Evolutionary conservation across 2,888 invertebrate species (phyloP), one percentile per base, ranked within the genome.

Genomic region (Sinelater perroti): DNA sequence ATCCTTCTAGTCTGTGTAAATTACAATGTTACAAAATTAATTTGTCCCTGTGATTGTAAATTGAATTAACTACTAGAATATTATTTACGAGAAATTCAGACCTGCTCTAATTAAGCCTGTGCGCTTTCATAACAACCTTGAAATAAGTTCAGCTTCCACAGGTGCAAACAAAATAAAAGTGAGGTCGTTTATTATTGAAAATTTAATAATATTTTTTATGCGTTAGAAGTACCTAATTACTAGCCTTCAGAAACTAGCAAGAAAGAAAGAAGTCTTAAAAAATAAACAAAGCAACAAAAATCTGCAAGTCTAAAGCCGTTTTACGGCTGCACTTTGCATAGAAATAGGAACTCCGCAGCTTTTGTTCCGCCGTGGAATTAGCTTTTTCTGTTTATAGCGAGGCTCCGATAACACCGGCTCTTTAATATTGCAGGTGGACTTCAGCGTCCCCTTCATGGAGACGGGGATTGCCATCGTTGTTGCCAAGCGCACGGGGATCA

Each of bases 391-490:
- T n/a, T n/a, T n/a, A n/a, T n/a, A n/a, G n/a, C n/a, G n/a, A n/a
- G n/a, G n/a, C n/a, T n/a, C n/a, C n/a, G n/a, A 24, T 24, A n/a
- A n/a, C n/a, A n/a, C n/a, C n/a, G n/a, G n/a, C n/a, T 2, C 33
- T 33, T 33, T n/a, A 33, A 33, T 64, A 50, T 74, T 72, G n/a
- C 66, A 79, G 79, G 78, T 97, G 56, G 97, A 95, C 80, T 97
- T 97, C 75, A 93, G 95, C 63, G 91, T 95, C 55, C 96, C 97
- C 1, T 97, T 93, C 76, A 93, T 97, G 91, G 96, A 97, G 78
- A 95, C 96, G 0, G 97, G 97, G 44, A 95, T 97, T 46, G 93
- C 96, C 6, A 95, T 97, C 65, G 89, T 96, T 7, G 97, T 97
- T 18, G 94, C 95, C 2, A 96, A 97, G 77, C 83, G 95, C 54